These are phyloP conservation scores for Carassius auratus DNA, from an alignment of 2,113 vertebrate species.

Conservation along the genomic window DNA sequence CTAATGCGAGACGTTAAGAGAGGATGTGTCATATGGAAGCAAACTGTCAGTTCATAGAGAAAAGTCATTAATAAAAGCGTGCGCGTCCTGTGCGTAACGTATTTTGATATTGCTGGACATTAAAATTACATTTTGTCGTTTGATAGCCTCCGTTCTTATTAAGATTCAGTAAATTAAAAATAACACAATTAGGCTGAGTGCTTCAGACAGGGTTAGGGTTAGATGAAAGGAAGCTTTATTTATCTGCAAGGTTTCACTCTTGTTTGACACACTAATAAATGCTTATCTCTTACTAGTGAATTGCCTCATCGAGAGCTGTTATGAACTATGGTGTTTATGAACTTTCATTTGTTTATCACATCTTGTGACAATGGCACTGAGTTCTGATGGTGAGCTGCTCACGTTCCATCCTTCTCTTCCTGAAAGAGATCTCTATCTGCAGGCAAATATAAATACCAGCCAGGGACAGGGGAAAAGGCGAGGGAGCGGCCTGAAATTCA, in stretches of 20 bases:
- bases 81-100: background rate
- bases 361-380: background rate
- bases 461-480: slow-evolving; percentile 61
- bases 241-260: background rate
- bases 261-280: slow-evolving; percentile 16
- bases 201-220: background rate
- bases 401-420: slow-evolving; percentile 60
- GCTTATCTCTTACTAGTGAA: background rate
- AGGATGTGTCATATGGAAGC: background rate
- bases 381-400: background rate
- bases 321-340: background rate
- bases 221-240: slow-evolving; percentile 34
- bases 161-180: background rate
- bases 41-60: background rate
- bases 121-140: background rate
- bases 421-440: slow-evolving; percentile 66
- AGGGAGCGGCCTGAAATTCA: slow-evolving; percentile 66
- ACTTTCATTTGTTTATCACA: background rate
- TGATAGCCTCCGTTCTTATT: background rate
- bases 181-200: background rate
- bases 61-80: slow-evolving; percentile 9
- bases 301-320: background rate
- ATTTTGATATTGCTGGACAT: background rate
- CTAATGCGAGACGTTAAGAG: background rate
- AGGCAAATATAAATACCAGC: slow-evolving; percentile 60